Conservation (phyloP, 2,797 vertebrate species). For the Myiotriccus ornatus region DNA sequence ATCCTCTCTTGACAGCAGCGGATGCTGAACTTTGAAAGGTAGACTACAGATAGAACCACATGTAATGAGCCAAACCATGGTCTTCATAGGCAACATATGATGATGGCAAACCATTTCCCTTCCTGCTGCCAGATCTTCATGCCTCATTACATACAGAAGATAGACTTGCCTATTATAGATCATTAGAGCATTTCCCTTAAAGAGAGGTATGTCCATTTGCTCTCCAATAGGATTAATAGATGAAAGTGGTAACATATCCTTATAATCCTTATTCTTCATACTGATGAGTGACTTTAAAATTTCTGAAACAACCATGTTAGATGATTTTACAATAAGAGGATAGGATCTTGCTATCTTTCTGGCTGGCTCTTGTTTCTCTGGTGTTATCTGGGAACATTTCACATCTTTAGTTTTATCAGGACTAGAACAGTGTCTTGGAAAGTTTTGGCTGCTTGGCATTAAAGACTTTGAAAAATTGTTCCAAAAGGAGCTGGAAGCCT, state of each 20-base stretch:
- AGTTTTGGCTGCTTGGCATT: background rate
- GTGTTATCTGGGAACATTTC: background rate
- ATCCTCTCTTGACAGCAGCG: background rate
- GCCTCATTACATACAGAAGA: background rate
- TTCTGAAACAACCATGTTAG: background rate
- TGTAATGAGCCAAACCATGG: background rate
- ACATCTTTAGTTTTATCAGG: background rate
- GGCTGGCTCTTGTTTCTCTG: background rate
- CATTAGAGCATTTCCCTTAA: background rate
- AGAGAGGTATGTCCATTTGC: background rate
- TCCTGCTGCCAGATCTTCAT: background rate
- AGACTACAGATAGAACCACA: background rate
- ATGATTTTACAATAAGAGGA: constrained; percentile 37
- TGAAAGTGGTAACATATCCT: background rate
- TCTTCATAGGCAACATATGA: background rate
- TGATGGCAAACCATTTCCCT: background rate
- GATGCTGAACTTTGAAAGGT: background rate
- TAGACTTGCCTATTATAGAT: background rate
- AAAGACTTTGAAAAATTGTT: background rate
- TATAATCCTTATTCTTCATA: background rate
- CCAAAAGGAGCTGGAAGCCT: background rate
- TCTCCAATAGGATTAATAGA: background rate
- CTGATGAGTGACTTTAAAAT: constrained; percentile 7
- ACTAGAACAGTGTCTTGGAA: background rate
- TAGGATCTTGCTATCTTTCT: background rate